Evolutionary conservation across 2,888 invertebrate species (phyloP).

Genomic region (Lissocephala sabroskyi): DNA sequence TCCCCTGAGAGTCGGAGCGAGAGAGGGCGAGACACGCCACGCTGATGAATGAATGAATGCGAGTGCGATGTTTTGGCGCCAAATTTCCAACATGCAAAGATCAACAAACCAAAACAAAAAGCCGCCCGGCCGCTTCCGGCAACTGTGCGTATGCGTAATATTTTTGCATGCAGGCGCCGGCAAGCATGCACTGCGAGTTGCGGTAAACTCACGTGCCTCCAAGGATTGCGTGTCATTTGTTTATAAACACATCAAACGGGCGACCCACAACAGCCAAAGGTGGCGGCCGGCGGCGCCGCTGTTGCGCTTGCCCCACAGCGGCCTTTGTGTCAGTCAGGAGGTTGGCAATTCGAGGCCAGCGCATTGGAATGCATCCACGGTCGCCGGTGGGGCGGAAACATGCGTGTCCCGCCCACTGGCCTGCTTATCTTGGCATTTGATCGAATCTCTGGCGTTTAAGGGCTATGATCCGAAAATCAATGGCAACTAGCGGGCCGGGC

Average conservation of each 20-base stretch:
- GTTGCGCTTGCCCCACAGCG: background rate
- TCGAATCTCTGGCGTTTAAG: too few relatives aligned
- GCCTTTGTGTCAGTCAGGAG: too few relatives aligned
- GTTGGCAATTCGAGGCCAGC: too few relatives aligned
- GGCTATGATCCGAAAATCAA: too few relatives aligned
- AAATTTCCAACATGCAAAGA: constrained; percentile 52
- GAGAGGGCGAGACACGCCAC: constrained; percentile 7
- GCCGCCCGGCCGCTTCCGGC: constrained; percentile 19
- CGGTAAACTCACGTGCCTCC: constrained; percentile 25
- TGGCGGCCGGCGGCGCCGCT: background rate
- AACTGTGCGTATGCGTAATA: constrained; percentile 53
- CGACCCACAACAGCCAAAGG: background rate
- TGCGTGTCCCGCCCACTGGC: too few relatives aligned
- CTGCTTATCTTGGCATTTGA: too few relatives aligned
- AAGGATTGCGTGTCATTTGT: constrained; percentile 69
- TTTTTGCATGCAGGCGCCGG: constrained; percentile 36
- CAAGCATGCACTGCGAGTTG: constrained; percentile 13
- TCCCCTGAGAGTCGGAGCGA: constrained; percentile 14
- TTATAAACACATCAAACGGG: constrained; percentile 58
- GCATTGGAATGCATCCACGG: too few relatives aligned
- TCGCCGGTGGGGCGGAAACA: too few relatives aligned
- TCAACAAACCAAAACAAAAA: constrained; percentile 25
- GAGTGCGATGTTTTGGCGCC: constrained; percentile 54
- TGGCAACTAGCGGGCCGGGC: too few relatives aligned
- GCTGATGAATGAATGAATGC: constrained; percentile 45